These are phyloP conservation scores for Loriculus beryllinus DNA, from an alignment of 2,797 vertebrate species.

Conservation along the genomic window DNA sequence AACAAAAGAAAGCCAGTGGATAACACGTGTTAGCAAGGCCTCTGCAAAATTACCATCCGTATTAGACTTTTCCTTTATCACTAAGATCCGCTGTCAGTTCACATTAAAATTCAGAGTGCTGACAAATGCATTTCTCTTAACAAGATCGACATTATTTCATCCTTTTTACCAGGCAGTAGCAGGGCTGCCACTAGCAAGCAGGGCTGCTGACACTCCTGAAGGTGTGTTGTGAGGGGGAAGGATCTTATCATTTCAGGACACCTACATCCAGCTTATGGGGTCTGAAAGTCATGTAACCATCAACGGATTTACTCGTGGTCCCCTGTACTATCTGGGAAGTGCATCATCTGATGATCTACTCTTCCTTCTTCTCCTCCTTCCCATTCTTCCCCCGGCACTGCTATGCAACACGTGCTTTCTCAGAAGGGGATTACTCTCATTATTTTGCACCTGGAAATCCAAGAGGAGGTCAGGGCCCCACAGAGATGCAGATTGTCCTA, in stretches of 20 bases:
- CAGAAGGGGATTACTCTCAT: background rate
- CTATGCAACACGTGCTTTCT: rapidly evolving
- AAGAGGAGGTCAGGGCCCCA: background rate
- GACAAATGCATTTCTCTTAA: conserved; percentile 42
- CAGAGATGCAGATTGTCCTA: rapidly evolving
- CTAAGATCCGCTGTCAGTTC: conserved; percentile 12
- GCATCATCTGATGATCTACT: background rate
- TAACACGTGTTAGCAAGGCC: conserved; percentile 54
- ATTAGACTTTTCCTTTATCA: conserved; percentile 47
- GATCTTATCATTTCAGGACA: background rate
- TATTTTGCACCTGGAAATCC: background rate
- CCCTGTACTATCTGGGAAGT: rapidly evolving
- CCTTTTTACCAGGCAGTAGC: background rate
- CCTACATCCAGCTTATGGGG: background rate
- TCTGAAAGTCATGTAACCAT: background rate
- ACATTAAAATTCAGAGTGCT: conserved; percentile 53
- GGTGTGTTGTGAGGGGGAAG: background rate
- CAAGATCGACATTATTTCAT: background rate
- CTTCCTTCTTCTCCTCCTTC: background rate
- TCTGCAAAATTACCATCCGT: conserved; percentile 34
- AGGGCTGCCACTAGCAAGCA: background rate
- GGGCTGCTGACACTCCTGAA: background rate
- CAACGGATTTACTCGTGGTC: background rate
- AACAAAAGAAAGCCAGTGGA: conserved; percentile 57
- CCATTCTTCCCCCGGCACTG: background rate